Evolutionary conservation across 1,140 invertebrate species (phyloP).

Genomic region (Euura lappo): DNA sequence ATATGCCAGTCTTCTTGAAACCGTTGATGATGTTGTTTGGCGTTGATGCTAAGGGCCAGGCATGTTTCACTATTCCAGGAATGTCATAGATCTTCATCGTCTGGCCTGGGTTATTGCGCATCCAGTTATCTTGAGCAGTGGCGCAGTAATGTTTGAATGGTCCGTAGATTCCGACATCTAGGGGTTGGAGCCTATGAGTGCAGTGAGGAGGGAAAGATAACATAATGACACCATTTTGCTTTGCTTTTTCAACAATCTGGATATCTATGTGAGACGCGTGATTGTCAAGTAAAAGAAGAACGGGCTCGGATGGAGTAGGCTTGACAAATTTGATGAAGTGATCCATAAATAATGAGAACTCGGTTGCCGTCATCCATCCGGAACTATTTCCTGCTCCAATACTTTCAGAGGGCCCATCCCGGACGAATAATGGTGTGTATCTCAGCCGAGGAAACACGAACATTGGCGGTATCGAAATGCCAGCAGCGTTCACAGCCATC

Average conservation of each 20-base stretch:
- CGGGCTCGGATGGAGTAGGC: slow-evolving; percentile 37
- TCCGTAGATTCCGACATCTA: slow-evolving; percentile 49
- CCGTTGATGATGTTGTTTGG: slow-evolving; percentile 30
- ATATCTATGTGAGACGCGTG: slow-evolving; percentile 47
- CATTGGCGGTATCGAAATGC: slow-evolving; percentile 50
- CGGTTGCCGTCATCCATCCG: slow-evolving; percentile 49
- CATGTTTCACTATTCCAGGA: slow-evolving; percentile 19
- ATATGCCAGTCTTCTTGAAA: slow-evolving; percentile 31
- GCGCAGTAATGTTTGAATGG: slow-evolving; percentile 53
- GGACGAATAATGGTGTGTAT: slow-evolving; percentile 43
- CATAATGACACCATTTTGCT: slow-evolving; percentile 45
- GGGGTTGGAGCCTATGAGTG: slow-evolving; percentile 45
- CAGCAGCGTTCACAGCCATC: slow-evolving; percentile 47
- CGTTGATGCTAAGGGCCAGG: slow-evolving; percentile 30
- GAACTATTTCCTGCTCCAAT: slow-evolving; percentile 38
- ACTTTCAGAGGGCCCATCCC: slow-evolving; percentile 42
- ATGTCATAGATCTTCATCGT: slow-evolving; percentile 32
- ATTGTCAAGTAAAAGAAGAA: slow-evolving; percentile 55
- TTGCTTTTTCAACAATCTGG: slow-evolving; percentile 41
- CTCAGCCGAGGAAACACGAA: slow-evolving; percentile 52
- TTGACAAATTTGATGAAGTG: slow-evolving; percentile 48
- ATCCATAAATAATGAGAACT: slow-evolving; percentile 43
- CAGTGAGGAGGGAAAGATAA: slow-evolving; percentile 46
- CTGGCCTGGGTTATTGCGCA: slow-evolving; percentile 34
- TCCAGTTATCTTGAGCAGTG: slow-evolving; percentile 30